A percentile compares a stretch with the other conserved stretches of the same genome.
These are phyloP conservation scores for Asobara japonica DNA, from an alignment of 1,140 invertebrate species.

Conservation along the genomic window DNA sequence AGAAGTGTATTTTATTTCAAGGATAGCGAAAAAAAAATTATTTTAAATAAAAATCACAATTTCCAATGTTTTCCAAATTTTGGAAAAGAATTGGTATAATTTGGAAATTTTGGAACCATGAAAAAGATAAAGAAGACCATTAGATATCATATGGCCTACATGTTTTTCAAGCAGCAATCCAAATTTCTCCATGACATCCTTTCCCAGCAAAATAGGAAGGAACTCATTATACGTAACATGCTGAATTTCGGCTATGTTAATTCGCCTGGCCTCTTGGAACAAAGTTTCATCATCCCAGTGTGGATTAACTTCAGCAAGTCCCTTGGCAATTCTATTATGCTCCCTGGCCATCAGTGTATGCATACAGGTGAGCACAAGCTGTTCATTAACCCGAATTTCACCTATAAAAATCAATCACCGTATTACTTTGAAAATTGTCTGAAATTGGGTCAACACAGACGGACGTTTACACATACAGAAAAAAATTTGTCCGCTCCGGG, in stretches of 20 bases:
- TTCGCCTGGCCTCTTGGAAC: constrained; percentile 90
- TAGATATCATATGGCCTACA: constrained; percentile 64
- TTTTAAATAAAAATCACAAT: too few relatives aligned
- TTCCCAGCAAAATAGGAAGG: constrained; percentile 90
- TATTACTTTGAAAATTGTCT: too few relatives aligned
- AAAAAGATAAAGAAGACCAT: too few relatives aligned
- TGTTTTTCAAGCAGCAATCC: constrained; percentile 85
- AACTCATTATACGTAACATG: constrained; percentile 96
- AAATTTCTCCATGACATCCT: constrained; percentile 93
- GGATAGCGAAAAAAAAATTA: too few relatives aligned
- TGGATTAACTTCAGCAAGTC: constrained; percentile 82
- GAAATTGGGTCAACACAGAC: too few relatives aligned
- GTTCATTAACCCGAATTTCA: constrained; percentile 94
- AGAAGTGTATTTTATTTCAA: too few relatives aligned
- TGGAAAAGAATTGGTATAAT: not conserved
- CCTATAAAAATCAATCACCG: constrained; percentile 66
- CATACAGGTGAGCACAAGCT: constrained; percentile 89
- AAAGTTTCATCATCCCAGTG: constrained; percentile 96
- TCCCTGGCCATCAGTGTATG: constrained; percentile 90
- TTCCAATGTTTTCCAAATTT: not conserved
- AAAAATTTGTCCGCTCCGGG: too few relatives aligned
- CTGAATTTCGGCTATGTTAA: constrained; percentile 90
- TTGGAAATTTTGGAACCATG: too few relatives aligned
- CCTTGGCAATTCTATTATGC: constrained; percentile 86
- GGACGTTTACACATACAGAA: too few relatives aligned